Percentiles rank a stretch among this genome's conserved stretches.
Evolutionary conservation across 1,140 invertebrate genomes (phyloP).

Genomic region (Idris sp.): DNA sequence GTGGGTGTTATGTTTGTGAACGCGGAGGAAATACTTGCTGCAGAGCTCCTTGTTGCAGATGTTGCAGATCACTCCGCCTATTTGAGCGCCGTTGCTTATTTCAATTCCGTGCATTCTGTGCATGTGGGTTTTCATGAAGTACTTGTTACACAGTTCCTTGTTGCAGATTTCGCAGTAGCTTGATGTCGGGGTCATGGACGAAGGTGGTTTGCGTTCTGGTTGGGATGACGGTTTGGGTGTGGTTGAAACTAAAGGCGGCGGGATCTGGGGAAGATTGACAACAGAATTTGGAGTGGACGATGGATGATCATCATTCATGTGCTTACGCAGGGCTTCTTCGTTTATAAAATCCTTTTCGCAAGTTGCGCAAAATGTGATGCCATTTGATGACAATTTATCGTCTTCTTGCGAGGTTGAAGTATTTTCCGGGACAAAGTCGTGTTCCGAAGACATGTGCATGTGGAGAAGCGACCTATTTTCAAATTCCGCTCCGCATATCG

Average conservation of each 20-base stretch:
- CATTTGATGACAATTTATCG: conserved; percentile 67
- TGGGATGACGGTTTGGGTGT: conserved; percentile 55
- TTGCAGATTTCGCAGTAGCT: conserved; percentile 99
- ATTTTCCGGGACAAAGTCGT: conserved; percentile 72
- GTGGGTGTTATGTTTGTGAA: conserved; percentile 98
- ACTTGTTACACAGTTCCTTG: conserved; percentile 99
- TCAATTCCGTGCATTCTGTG: conserved; percentile 99
- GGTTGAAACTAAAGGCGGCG: conserved; percentile 26
- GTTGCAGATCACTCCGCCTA: conserved; percentile 95
- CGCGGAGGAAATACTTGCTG: conserved; percentile 97
- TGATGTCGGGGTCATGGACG: conserved; percentile 82
- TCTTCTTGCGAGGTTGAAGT: conserved; percentile 43
- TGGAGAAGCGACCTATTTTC: conserved; percentile 81
- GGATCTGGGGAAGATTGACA: conserved; percentile 51
- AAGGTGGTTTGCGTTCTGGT: conserved; percentile 64
- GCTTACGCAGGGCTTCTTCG: conserved; percentile 80
- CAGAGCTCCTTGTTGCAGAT: conserved; percentile 98
- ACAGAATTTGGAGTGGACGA: conserved; percentile 55
- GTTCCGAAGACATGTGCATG: conserved; percentile 82
- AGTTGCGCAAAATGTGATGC: conserved; percentile 70
- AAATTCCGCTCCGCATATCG: conserved; percentile 81
- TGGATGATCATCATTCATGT: conserved; percentile 80
- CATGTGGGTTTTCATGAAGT: conserved; percentile 99
- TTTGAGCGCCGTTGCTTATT: conserved; percentile 92
- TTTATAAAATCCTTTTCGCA: conserved; percentile 81